phyloP scores from a whole-genome alignment of 2,113 vertebrate species.

The Poicephalus gulielmi region DNA sequence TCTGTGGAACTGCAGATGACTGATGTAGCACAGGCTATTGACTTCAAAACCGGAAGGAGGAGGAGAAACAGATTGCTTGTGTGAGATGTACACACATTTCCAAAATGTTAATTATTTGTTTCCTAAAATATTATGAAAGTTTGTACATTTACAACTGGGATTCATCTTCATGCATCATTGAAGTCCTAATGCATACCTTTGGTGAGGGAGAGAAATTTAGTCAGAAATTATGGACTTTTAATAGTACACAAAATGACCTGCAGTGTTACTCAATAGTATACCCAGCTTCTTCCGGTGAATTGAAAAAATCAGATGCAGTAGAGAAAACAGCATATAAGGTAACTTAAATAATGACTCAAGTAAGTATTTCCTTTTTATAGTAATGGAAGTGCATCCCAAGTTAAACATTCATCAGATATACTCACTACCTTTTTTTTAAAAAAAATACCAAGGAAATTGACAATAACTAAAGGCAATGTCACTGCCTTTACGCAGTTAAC shows the following conservation, averaged over 20 bases:
- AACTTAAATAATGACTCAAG: background rate
- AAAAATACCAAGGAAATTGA: background rate
- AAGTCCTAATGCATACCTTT: conserved; percentile 56
- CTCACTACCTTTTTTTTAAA: background rate
- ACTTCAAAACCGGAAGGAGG: conserved; percentile 78
- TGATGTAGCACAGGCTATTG: conserved; percentile 68
- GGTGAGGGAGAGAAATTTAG: background rate
- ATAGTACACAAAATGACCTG: background rate
- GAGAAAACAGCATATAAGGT: background rate
- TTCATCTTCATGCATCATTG: conserved; percentile 58
- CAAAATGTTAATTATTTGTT: conserved; percentile 75
- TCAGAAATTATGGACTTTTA: conserved; percentile 30
- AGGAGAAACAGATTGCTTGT: conserved; percentile 72
- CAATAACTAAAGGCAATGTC: background rate
- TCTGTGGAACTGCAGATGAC: conserved; percentile 74
- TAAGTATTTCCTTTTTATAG: background rate
- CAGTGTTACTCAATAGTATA: background rate
- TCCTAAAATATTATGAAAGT: conserved; percentile 60
- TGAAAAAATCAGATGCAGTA: background rate
- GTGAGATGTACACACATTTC: conserved; percentile 61
- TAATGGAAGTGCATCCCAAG: background rate
- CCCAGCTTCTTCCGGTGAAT: background rate
- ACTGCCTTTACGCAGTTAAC: background rate
- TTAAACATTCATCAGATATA: background rate
- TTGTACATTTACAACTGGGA: conserved; percentile 55